Evolutionary conservation across 2,113 vertebrate genomes (phyloP).

Genomic region (Apaloderma vittatum): DNA sequence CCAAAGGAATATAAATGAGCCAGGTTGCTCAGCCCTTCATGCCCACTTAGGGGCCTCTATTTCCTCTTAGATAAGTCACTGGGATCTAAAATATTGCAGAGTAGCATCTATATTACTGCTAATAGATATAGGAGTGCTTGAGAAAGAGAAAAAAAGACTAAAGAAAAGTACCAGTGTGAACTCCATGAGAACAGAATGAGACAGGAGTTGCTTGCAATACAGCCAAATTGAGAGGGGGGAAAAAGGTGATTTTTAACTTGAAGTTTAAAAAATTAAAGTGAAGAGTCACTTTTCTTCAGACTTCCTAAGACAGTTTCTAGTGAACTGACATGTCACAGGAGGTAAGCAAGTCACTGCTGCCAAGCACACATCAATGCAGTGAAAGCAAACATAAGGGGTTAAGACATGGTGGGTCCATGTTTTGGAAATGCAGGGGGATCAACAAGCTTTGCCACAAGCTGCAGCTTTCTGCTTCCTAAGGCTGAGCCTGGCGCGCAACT

Average conservation of each 20-base stretch:
- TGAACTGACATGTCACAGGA: neutral
- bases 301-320: neutral
- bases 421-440: neutral
- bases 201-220: neutral
- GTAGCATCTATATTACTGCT: neutral
- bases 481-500: neutral
- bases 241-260: neutral
- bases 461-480: neutral
- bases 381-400: neutral
- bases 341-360: neutral
- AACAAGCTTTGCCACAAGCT: neutral
- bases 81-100: neutral
- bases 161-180: neutral
- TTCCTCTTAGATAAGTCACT: neutral
- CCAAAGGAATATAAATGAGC: neutral
- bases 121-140: neutral
- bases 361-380: neutral
- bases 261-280: neutral
- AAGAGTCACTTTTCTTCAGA: neutral
- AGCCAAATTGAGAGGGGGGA: neutral
- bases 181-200: neutral
- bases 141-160: neutral
- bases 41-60: neutral
- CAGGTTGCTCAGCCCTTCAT: rapidly evolving
- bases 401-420: neutral